Evolutionary conservation across 1,140 invertebrate genomes (phyloP).

Genomic region (Formica exsecta): DNA sequence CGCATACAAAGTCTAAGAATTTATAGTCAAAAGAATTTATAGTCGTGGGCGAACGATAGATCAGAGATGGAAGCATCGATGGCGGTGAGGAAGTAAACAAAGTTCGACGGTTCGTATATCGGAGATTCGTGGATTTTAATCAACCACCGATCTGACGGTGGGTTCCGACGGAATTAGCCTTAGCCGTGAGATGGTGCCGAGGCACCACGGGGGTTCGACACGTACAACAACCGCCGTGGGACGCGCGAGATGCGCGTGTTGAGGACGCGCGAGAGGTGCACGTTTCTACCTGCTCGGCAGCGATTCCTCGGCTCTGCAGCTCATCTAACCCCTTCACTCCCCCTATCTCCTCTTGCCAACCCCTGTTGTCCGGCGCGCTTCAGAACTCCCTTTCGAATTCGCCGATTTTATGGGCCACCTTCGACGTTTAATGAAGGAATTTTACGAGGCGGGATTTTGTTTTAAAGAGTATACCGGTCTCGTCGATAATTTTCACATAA

Average conservation of each 20-base stretch:
- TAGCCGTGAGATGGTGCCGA: slow-evolving; percentile 84
- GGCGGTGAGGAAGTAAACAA: slow-evolving; percentile 63
- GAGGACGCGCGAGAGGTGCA: slow-evolving; percentile 46
- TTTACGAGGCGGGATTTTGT: slow-evolving; percentile 85
- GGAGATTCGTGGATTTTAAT: slow-evolving; percentile 86
- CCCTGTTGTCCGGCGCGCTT: neutral
- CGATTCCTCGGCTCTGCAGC: neutral
- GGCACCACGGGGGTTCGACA: slow-evolving; percentile 85
- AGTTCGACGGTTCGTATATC: slow-evolving; percentile 85
- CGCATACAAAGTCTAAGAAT: too few relatives aligned
- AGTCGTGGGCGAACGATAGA: slow-evolving; percentile 13
- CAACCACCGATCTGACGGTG: slow-evolving; percentile 84
- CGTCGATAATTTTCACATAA: slow-evolving; percentile 82
- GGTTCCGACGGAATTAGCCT: slow-evolving; percentile 81
- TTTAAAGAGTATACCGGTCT: slow-evolving; percentile 82
- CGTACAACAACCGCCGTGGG: slow-evolving; percentile 80
- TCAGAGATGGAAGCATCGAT: slow-evolving; percentile 49
- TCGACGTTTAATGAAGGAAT: slow-evolving; percentile 86
- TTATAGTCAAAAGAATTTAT: slow-evolving; percentile 34
- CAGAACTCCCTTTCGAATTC: slow-evolving; percentile 78
- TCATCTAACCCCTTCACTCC: neutral
- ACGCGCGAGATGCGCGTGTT: slow-evolving; percentile 62
- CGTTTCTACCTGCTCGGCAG: slow-evolving; percentile 68
- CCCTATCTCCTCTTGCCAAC: slow-evolving; percentile 4
- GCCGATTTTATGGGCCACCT: slow-evolving; percentile 86